These are phyloP conservation scores for Microtus pennsylvanicus DNA, from an alignment of 2,113 vertebrate species.

Conservation along the genomic window DNA sequence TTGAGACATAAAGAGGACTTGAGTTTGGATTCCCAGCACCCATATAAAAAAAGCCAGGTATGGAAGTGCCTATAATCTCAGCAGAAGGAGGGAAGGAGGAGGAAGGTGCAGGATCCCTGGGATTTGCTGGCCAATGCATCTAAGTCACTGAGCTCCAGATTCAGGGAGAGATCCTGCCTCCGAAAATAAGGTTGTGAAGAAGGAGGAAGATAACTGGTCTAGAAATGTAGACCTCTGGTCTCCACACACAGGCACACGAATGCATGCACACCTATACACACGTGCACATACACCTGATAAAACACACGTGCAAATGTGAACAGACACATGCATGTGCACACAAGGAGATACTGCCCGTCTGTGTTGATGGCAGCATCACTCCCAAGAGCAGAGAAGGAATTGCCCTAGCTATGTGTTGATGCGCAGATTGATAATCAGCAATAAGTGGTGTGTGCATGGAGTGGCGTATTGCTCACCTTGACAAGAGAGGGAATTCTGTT, in stretches of 20 bases:
- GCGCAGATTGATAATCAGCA: background rate
- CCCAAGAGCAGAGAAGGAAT: background rate
- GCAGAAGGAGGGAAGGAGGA: background rate
- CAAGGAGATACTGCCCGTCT: background rate
- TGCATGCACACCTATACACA: background rate
- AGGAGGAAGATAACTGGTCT: background rate
- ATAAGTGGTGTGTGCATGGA: no score
- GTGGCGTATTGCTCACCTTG: no score
- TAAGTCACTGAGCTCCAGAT: background rate
- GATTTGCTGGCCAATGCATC: no score
- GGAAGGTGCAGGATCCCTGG: background rate
- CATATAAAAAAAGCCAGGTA: background rate
- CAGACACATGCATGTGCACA: background rate
- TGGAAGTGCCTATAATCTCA: no score
- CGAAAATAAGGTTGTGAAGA: background rate
- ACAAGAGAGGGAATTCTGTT: background rate
- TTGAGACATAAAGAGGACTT: background rate
- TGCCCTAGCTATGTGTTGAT: background rate
- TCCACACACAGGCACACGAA: background rate
- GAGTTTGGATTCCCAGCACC: background rate
- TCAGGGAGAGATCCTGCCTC: background rate
- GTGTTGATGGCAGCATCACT: background rate
- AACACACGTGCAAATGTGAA: background rate
- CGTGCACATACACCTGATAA: background rate
- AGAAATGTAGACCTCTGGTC: background rate